These are phyloP conservation scores for Camelus bactrianus DNA, from an alignment of 2,113 vertebrate species.

Conservation along the genomic window DNA sequence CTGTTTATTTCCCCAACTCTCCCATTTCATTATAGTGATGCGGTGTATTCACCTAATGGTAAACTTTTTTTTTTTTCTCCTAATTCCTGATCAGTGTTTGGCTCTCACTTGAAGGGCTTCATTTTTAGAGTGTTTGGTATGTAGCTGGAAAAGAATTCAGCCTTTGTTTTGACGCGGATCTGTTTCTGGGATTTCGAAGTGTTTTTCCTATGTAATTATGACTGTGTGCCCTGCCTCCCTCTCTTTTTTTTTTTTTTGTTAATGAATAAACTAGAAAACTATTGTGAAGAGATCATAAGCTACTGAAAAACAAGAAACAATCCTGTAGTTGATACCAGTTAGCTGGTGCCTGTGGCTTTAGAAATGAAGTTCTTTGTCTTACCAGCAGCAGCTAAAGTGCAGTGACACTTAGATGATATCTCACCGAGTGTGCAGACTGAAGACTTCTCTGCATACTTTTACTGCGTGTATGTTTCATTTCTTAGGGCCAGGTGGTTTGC, in stretches of 20 bases:
- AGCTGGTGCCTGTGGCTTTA: background rate
- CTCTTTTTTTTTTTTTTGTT: background rate
- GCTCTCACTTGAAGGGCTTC: background rate
- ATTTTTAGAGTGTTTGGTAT: background rate
- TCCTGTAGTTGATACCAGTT: background rate
- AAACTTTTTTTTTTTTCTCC: background rate
- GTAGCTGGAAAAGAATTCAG: background rate
- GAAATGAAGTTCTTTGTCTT: slow-evolving; percentile 12
- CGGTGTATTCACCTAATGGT: slow-evolving; percentile 66
- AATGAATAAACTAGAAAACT: background rate
- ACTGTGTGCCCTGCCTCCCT: background rate
- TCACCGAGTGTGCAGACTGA: background rate
- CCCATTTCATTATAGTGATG: slow-evolving; percentile 58
- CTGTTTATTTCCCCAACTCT: slow-evolving; percentile 77
- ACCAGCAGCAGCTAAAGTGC: background rate
- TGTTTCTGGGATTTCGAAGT: background rate
- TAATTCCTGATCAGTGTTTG: slow-evolving; percentile 39
- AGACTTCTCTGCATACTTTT: background rate
- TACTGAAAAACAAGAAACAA: background rate
- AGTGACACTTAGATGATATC: background rate
- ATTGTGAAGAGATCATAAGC: background rate
- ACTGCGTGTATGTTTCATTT: background rate
- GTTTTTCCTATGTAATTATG: background rate
- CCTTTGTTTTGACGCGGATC: background rate
- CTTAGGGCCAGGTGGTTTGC: background rate